phyloP scores from a whole-genome alignment of 2,888 invertebrate species.

The Buathra laborator region DNA sequence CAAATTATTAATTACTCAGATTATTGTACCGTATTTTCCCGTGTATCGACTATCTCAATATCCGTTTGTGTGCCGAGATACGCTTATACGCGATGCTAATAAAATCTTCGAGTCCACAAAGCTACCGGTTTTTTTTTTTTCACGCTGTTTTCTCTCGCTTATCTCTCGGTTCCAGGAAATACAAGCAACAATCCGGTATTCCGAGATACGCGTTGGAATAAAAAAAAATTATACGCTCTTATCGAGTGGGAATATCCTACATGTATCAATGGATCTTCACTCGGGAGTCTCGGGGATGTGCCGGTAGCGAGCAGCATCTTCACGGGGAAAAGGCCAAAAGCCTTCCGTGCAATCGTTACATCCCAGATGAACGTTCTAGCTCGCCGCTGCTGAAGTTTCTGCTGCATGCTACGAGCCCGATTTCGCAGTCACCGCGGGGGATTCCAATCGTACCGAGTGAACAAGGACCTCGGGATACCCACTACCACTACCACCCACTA shows the following conservation, averaged over 20 bases:
- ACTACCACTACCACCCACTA: constrained; percentile 27
- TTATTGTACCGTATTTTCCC: not conserved
- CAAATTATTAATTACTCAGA: constrained; percentile 14
- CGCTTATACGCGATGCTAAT: not conserved
- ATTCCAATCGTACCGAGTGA: constrained; percentile 54
- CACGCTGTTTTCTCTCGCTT: constrained; percentile 32
- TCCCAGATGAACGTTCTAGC: constrained; percentile 22
- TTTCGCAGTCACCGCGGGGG: constrained; percentile 26
- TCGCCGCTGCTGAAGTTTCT: constrained; percentile 13
- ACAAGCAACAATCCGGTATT: constrained; percentile 1
- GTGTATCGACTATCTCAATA: constrained; percentile 22
- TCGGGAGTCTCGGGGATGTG: constrained; percentile 22
- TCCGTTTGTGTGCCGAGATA: constrained; percentile 9
- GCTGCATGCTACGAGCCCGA: constrained; percentile 17
- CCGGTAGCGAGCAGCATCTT: constrained; percentile 4
- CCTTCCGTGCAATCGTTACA: constrained; percentile 12
- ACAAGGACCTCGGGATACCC: constrained; percentile 45
- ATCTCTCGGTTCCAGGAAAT: constrained; percentile 53
- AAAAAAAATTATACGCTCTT: constrained; percentile 26
- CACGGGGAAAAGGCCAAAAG: constrained; percentile 25
- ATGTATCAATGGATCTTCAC: constrained; percentile 52
- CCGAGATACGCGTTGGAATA: not conserved
- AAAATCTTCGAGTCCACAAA: not conserved
- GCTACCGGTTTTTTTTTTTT: not conserved
- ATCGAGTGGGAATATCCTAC: constrained; percentile 59